phyloP scores from a whole-genome alignment of 2,888 invertebrate species.

The Folsomia candida region DNA sequence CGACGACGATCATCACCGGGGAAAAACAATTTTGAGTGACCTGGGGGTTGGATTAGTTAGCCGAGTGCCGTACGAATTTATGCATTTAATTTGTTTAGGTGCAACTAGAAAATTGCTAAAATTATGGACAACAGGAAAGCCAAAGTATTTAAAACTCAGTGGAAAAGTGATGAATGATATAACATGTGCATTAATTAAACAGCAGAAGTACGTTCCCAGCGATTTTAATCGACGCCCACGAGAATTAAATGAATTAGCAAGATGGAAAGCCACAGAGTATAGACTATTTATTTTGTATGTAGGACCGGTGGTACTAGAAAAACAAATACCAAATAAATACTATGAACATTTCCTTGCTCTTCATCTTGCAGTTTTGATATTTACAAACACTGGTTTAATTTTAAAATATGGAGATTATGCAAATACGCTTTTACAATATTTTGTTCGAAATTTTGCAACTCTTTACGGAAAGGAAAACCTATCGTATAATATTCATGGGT shows the following conservation, averaged over 20 bases:
- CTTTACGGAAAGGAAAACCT: slow-evolving; percentile 40
- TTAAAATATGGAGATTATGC: slow-evolving; percentile 21
- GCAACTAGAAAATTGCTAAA: slow-evolving; percentile 8
- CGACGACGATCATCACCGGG: slow-evolving; percentile 13
- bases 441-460: slow-evolving; percentile 46
- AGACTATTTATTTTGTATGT: slow-evolving; percentile 50
- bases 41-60: slow-evolving; percentile 7
- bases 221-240: slow-evolving; percentile 50
- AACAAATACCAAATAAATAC: slow-evolving; percentile 22
- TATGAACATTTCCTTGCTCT: slow-evolving; percentile 33
- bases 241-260: slow-evolving; percentile 40
- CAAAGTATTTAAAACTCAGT: not conserved
- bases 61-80: slow-evolving; percentile 17
- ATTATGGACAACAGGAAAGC: slow-evolving; percentile 12
- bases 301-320: slow-evolving; percentile 44
- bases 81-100: slow-evolving; percentile 23
- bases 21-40: not conserved
- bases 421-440: slow-evolving; percentile 19
- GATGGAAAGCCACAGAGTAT: slow-evolving; percentile 51
- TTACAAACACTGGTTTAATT: not conserved
- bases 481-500: too few species aligned
- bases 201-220: not conserved
- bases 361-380: slow-evolving; percentile 20
- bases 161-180: not conserved
- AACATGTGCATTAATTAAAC: not conserved